These are phyloP conservation scores for Paracanthobrama guichenoti DNA, from an alignment of 2,113 vertebrate genomes.

Conservation along the genomic window DNA sequence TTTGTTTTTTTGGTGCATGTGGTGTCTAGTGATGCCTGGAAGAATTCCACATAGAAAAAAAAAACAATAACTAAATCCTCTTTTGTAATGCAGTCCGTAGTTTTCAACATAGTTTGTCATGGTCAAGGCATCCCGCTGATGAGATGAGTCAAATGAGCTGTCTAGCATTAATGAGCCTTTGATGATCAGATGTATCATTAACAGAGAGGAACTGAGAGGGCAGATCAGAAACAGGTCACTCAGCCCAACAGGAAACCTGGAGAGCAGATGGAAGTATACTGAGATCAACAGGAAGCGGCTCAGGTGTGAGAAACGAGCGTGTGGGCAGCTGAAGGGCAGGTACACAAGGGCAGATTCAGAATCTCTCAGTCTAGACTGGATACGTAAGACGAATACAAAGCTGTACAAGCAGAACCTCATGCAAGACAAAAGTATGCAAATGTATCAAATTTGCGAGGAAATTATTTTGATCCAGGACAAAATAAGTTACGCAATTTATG, in stretches of 20 bases:
- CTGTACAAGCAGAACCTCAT: not conserved
- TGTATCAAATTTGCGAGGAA: not conserved
- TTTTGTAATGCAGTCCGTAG: not conserved
- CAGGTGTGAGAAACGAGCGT: conserved; percentile 51
- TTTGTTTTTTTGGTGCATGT: too few relatives aligned
- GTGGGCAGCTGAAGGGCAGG: conserved; percentile 60
- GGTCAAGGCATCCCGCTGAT: not conserved
- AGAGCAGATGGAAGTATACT: conserved; percentile 64
- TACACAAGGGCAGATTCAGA: conserved; percentile 55
- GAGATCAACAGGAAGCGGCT: conserved; percentile 50
- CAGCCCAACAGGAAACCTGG: conserved; percentile 46
- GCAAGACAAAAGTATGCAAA: not conserved
- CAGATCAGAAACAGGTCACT: conserved; percentile 42
- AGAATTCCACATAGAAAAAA: not conserved
- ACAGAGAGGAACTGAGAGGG: conserved; percentile 36
- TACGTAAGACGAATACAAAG: not conserved
- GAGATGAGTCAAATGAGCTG: conserved; percentile 22
- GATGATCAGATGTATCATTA: conserved; percentile 37
- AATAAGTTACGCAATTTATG: not conserved
- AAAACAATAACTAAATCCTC: not conserved
- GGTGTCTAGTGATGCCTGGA: not conserved
- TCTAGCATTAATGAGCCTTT: conserved; percentile 42
- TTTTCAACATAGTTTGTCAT: not conserved
- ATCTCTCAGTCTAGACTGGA: not conserved
- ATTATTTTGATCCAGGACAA: not conserved